phyloP scores from a whole-genome alignment of 2,113 vertebrate genomes.

The Phainopepla nitens region DNA sequence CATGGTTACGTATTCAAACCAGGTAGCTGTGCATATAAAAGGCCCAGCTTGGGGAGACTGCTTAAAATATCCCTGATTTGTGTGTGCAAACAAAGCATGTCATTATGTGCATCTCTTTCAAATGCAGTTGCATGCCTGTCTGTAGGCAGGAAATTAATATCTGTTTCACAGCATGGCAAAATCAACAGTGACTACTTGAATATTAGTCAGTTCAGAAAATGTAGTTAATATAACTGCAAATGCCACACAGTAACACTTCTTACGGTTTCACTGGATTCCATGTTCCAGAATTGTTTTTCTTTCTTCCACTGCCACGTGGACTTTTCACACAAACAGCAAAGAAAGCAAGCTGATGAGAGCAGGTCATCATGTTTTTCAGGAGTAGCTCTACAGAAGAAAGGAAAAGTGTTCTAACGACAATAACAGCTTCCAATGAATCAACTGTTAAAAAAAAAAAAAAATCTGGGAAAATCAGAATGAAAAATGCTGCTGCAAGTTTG shows the following conservation, averaged over 20 bases:
- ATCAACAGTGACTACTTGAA: not conserved
- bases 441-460: not conserved
- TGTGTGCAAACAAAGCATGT: not conserved
- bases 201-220: not conserved
- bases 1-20: not conserved
- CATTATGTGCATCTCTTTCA: not conserved
- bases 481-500: not conserved
- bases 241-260: not conserved
- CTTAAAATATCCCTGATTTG: not conserved
- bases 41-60: not conserved
- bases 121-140: not conserved
- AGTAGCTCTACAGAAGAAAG: not conserved
- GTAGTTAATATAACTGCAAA: not conserved
- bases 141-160: conserved; percentile 7
- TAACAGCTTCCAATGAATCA: not conserved
- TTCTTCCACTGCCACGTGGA: not conserved
- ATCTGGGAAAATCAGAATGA: not conserved
- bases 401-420: not conserved
- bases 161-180: not conserved
- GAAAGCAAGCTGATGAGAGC: not conserved
- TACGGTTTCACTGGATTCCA: not conserved
- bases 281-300: not conserved
- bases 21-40: not conserved
- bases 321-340: not conserved
- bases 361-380: not conserved